These are phyloP conservation scores for Teleopsis dalmanni DNA, from an alignment of 1,140 invertebrate species.

Conservation along the genomic window DNA sequence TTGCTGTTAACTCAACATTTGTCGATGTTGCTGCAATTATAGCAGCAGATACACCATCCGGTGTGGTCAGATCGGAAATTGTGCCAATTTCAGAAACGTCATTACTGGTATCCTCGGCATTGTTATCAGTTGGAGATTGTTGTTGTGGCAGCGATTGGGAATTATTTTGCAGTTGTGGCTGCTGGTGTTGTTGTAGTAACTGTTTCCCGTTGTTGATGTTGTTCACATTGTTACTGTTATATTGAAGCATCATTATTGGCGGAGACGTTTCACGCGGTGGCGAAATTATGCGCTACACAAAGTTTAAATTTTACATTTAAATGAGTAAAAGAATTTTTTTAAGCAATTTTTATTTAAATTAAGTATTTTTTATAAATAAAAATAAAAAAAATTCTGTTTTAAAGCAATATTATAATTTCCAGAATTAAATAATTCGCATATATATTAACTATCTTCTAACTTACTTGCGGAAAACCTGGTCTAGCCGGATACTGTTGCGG, in stretches of 20 bases:
- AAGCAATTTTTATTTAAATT: too few species aligned
- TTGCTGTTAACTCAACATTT: slow-evolving; percentile 11
- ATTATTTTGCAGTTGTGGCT: slow-evolving; percentile 3
- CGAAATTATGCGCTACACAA: slow-evolving; percentile 36
- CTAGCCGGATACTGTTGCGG: slow-evolving; percentile 52
- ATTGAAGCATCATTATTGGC: slow-evolving; percentile 10
- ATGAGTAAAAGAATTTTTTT: too few species aligned
- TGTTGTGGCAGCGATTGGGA: slow-evolving; percentile 15
- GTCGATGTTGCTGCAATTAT: slow-evolving; percentile 9
- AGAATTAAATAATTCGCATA: too few species aligned
- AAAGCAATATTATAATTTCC: too few species aligned
- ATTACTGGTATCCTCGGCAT: slow-evolving; percentile 42
- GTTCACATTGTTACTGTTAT: slow-evolving; percentile 14
- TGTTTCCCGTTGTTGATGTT: slow-evolving; percentile 17
- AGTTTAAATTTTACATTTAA: too few species aligned
- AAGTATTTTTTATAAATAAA: too few species aligned
- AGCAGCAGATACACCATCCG: slow-evolving; percentile 19
- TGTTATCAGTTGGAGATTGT: slow-evolving; percentile 27
- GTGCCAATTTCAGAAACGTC: slow-evolving; percentile 43
- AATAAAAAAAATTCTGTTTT: too few species aligned
- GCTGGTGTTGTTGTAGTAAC: slow-evolving; percentile 12
- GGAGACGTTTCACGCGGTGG: slow-evolving; percentile 29
- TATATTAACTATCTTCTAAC: not conserved
- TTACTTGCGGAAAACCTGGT: slow-evolving; percentile 62
- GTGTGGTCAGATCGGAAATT: slow-evolving; percentile 39